Conservation (phyloP, 1,140 invertebrate species). For the Eufriesea mexicana region DNA sequence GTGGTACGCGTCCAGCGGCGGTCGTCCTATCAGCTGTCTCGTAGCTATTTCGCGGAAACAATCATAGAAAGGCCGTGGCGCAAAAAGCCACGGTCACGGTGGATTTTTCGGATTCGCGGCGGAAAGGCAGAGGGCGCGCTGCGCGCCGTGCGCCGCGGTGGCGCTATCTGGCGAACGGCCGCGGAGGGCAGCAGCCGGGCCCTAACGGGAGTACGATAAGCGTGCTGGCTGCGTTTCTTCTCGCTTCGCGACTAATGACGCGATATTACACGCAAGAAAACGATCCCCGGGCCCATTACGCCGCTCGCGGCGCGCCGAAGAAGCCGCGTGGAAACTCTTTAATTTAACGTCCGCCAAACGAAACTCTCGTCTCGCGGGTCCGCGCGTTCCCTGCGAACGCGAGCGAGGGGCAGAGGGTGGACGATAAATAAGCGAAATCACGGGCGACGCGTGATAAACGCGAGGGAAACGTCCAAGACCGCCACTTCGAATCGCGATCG, state of each 20-base stretch:
- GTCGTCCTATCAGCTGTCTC: conserved; percentile 15
- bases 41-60: conserved; percentile 28
- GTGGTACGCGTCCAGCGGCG: not conserved
- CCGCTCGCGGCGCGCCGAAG: conserved; percentile 1
- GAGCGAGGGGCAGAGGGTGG: not conserved
- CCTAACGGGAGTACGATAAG: conserved; percentile 43
- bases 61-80: conserved; percentile 3
- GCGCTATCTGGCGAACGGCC: conserved; percentile 51
- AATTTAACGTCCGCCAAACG: conserved; percentile 49
- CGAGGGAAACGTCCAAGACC: not conserved
- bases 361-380: conserved; percentile 23
- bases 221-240: conserved; percentile 57
- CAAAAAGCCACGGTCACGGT: conserved; percentile 24
- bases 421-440: conserved; percentile 7
- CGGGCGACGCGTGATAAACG: conserved; percentile 19
- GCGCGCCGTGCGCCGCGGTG: not conserved
- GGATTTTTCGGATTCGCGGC: not conserved
- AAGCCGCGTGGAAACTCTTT: conserved; percentile 30
- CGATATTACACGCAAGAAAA: conserved; percentile 62
- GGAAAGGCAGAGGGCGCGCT: too few species aligned
- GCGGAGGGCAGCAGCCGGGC: not conserved
- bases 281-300: conserved; percentile 49
- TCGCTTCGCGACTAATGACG: conserved; percentile 60
- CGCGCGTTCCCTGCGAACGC: too few species aligned
- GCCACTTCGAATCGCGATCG: conserved; percentile 27